These are phyloP conservation scores for Chrysolina americana DNA, from an alignment of 2,888 invertebrate species.

Conservation along the genomic window DNA sequence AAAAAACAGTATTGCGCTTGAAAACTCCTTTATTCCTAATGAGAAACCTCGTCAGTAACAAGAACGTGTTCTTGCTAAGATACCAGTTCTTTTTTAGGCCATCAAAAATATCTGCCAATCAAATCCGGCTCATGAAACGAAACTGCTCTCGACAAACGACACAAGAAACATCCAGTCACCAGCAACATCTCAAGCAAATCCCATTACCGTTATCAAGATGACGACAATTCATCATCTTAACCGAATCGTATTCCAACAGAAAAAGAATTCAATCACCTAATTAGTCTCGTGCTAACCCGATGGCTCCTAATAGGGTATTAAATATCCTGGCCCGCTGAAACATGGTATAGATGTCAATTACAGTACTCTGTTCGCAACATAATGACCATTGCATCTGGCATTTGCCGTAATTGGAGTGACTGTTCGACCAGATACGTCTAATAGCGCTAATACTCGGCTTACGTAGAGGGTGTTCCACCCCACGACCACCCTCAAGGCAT, in stretches of 20 bases:
- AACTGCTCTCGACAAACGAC: too few species aligned
- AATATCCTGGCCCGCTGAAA: slow-evolving; percentile 36
- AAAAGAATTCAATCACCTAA: slow-evolving; percentile 15
- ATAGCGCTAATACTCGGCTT: slow-evolving; percentile 64
- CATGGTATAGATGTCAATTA: slow-evolving; percentile 49
- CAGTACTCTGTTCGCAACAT: slow-evolving; percentile 46
- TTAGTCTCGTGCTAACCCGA: slow-evolving; percentile 23
- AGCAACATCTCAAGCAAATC: not conserved
- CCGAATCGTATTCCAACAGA: not conserved
- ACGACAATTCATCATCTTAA: slow-evolving; percentile 7
- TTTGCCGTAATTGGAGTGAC: slow-evolving; percentile 65
- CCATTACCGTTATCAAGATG: slow-evolving; percentile 7
- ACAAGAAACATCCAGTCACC: too few species aligned
- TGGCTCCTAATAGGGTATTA: slow-evolving; percentile 40
- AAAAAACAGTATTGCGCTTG: too few species aligned
- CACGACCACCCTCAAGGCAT: slow-evolving; percentile 56
- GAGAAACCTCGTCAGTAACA: too few species aligned
- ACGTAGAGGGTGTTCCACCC: slow-evolving; percentile 55
- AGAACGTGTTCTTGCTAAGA: too few species aligned
- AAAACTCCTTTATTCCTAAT: too few species aligned
- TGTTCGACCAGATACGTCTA: slow-evolving; percentile 65
- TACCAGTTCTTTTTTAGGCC: too few species aligned
- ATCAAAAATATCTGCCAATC: too few species aligned
- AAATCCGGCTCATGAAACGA: too few species aligned
- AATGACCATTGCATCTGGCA: slow-evolving; percentile 55